A percentile compares a stretch with the other conserved stretches of the same genome.
These are phyloP conservation scores for Microctonus brassicae DNA, from an alignment of 2,888 invertebrate genomes.

Conservation along the genomic window DNA sequence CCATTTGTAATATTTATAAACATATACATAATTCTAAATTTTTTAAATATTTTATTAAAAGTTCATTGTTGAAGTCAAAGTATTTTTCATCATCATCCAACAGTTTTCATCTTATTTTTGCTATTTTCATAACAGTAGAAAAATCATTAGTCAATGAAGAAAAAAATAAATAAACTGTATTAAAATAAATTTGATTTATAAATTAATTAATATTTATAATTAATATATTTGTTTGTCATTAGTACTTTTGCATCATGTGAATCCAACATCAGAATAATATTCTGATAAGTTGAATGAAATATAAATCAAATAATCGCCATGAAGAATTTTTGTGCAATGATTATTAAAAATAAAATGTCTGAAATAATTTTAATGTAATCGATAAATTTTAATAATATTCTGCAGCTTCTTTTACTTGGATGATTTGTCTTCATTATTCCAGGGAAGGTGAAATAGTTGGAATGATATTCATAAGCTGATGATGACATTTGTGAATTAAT, in stretches of 20 bases:
- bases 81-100: conserved; percentile 62
- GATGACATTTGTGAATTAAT: conserved; percentile 52
- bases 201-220: too few relatives aligned
- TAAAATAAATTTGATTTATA: too few relatives aligned
- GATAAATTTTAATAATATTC: too few relatives aligned
- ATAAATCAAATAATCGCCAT: conserved; percentile 71
- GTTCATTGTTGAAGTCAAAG: conserved; percentile 62
- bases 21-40: too few relatives aligned
- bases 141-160: conserved; percentile 61
- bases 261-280: too few relatives aligned
- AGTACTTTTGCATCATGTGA: too few relatives aligned
- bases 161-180: too few relatives aligned
- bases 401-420: conserved; percentile 51
- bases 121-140: conserved; percentile 58
- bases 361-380: not conserved
- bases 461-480: conserved; percentile 59
- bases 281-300: conserved; percentile 66
- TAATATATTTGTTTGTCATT: too few relatives aligned
- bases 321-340: conserved; percentile 65
- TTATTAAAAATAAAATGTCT: not conserved
- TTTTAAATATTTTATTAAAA: conserved; percentile 61
- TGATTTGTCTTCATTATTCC: conserved; percentile 56
- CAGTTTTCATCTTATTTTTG: conserved; percentile 67
- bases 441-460: conserved; percentile 51
- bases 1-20: too few relatives aligned